A percentile compares a stretch with the other conserved stretches of the same genome.
phyloP scores from a whole-genome alignment of 2,113 vertebrate genomes.

The Pollimyrus isidori region DNA sequence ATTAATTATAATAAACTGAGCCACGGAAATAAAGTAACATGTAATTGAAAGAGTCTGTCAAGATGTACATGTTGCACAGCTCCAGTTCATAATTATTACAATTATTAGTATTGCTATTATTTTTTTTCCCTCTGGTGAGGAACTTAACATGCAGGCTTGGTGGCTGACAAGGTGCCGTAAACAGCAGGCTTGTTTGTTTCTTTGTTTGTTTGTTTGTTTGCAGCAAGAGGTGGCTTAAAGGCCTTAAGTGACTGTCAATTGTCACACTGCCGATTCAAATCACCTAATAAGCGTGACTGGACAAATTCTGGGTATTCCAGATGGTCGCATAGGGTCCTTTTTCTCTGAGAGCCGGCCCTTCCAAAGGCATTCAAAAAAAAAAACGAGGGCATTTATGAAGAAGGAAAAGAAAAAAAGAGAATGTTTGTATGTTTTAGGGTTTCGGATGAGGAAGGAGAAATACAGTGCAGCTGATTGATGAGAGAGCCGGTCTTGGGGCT shows the following conservation, averaged over 20 bases:
- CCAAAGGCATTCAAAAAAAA: neutral
- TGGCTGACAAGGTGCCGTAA: conserved; percentile 36
- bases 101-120: conserved; percentile 29
- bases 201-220: conserved; percentile 23
- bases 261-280: neutral
- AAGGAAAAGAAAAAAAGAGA: neutral
- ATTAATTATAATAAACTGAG: conserved; percentile 20
- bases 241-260: neutral
- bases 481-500: conserved; percentile 60
- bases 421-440: conserved; percentile 10
- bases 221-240: neutral
- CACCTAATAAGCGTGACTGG: conserved; percentile 2
- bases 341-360: neutral
- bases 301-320: neutral
- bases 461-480: conserved; percentile 28
- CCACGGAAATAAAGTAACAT: conserved; percentile 21
- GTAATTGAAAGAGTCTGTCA: conserved; percentile 33
- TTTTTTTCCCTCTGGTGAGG: conserved; percentile 17
- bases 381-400: neutral
- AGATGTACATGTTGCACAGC: conserved; percentile 24
- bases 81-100: conserved; percentile 29
- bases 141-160: conserved; percentile 35
- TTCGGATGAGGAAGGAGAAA: neutral
- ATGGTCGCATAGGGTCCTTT: neutral
- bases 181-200: conserved; percentile 25